Evolutionary conservation across 1,140 invertebrate genomes (phyloP), one percentile per base, ranked within the genome.

Genomic region (Conus betulinus): DNA sequence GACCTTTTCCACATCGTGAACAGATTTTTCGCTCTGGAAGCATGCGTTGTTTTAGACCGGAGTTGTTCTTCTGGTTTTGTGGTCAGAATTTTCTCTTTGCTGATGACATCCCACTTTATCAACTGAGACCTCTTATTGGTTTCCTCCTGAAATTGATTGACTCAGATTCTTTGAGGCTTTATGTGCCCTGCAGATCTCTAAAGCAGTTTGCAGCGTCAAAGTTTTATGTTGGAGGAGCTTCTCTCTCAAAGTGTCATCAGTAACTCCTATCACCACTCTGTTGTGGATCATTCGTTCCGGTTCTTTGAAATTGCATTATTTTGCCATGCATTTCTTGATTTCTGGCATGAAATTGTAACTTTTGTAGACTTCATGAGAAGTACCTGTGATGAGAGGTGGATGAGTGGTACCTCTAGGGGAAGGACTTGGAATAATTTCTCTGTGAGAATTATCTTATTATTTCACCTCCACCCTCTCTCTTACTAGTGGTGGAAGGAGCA

Each of bases 1-100:
- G 57, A 63, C 53, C 27, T 27, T 52, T 88, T 25, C 87, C 53
- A 51, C 87, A 88, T 57, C 11, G 55, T 53, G 25, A 83, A 83
- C 25, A 82, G 78, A 39, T 60, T 55, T n/a, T 51, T 8, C 60
- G 11, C 13, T n/a, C 63, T 17, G 27, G 51, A 6, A 7, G 51
- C 23, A 17, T 13, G 57, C 51, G 55, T 27, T 60, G 8, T 53
- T 82, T 88, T 60, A 17, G 17, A 60, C 17, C 85, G 39, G 15
- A 25, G 71, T 17, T 63, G 25, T 27, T 11, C 15, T 67, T 27
- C 27, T 51, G 27, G 17, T 87, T 52, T 52, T 27, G n/a, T 55
- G 55, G 27, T 20, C 39, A 17, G 55, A 25, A 53, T 55, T 81
- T 79, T 20, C n/a, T 20, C 74, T 57, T 17, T 57, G 25, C 71